A percentile compares a stretch with the other conserved stretches of the same genome.
Conservation (phyloP, 2,113 vertebrate genomes). For the Colistium nudipinnis region DNA sequence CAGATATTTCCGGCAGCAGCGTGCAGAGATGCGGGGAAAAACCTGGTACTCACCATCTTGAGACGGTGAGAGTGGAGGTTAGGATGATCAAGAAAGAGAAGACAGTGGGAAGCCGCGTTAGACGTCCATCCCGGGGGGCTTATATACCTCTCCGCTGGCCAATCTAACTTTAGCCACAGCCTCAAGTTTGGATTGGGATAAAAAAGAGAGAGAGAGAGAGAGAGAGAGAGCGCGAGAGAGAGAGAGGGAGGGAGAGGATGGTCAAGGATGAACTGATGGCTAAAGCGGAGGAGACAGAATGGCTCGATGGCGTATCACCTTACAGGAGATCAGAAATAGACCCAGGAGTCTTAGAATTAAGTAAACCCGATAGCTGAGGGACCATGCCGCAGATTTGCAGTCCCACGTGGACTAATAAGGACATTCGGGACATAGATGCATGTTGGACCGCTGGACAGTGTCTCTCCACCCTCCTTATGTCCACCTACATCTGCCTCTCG, state of each 20-base stretch:
- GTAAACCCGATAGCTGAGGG: constrained; percentile 79
- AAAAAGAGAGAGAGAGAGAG: constrained; percentile 53
- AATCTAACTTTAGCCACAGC: constrained; percentile 82
- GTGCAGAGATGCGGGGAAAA: constrained; percentile 42
- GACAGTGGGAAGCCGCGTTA: constrained; percentile 79
- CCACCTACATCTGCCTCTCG: constrained; percentile 45
- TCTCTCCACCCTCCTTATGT: constrained; percentile 50
- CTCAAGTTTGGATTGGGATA: constrained; percentile 82
- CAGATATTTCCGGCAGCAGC: constrained; percentile 44
- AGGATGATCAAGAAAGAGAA: constrained; percentile 78
- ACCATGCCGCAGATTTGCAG: constrained; percentile 51
- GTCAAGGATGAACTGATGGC: constrained; percentile 56
- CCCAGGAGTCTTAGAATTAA: constrained; percentile 82
- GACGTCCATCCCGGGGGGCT: constrained; percentile 58
- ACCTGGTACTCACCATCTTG: constrained; percentile 83
- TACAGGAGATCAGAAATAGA: constrained; percentile 84
- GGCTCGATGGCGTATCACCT: constrained; percentile 74
- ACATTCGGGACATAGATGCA: constrained; percentile 73
- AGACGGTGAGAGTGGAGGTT: constrained; percentile 76
- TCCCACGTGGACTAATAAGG: constrained; percentile 85
- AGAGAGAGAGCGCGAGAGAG: constrained; percentile 49
- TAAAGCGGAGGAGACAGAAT: constrained; percentile 71
- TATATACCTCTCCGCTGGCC: constrained; percentile 75
- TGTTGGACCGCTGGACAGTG: constrained; percentile 62
- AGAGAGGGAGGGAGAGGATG: constrained; percentile 47